These are phyloP conservation scores for Kradibia gibbosae DNA, from an alignment of 1,140 invertebrate species.

Conservation along the genomic window DNA sequence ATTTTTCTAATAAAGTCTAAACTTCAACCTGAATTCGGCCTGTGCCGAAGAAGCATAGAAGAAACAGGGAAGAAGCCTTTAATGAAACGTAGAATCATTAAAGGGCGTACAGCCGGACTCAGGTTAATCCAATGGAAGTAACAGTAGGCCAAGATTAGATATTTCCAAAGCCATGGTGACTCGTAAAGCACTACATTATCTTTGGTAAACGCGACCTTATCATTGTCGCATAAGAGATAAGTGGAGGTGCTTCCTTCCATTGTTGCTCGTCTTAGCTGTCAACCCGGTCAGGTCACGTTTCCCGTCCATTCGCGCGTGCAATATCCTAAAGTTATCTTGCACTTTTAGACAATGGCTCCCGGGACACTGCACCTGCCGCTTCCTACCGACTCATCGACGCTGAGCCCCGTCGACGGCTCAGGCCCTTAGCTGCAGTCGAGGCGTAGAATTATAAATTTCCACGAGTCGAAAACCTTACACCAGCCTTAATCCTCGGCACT, in stretches of 20 bases:
- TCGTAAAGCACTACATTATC: conserved; percentile 20
- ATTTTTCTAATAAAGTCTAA: no score
- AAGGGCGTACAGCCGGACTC: not conserved
- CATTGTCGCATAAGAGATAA: conserved; percentile 30
- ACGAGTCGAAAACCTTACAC: no score
- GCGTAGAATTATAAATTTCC: not conserved
- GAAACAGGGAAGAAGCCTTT: not conserved
- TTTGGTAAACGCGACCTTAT: conserved; percentile 8
- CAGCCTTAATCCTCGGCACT: not conserved
- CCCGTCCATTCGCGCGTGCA: conserved; percentile 37
- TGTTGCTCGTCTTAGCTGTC: conserved; percentile 51
- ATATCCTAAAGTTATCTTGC: conserved; percentile 53
- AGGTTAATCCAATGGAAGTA: conserved; percentile 8
- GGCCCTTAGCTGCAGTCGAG: not conserved
- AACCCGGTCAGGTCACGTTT: conserved; percentile 46
- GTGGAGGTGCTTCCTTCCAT: conserved; percentile 40
- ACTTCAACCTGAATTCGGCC: no score
- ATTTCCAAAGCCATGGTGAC: not conserved
- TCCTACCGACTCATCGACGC: conserved; percentile 39
- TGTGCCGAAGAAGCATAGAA: not conserved
- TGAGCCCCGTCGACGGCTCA: not conserved
- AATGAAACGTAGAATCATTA: conserved; percentile 15
- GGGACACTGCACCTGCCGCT: conserved; percentile 43
- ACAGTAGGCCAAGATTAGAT: conserved; percentile 35
- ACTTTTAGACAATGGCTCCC: conserved; percentile 51